These are phyloP conservation scores for Urocynchramus pylzowi DNA, from an alignment of 2,113 vertebrate genomes.

Conservation along the genomic window DNA sequence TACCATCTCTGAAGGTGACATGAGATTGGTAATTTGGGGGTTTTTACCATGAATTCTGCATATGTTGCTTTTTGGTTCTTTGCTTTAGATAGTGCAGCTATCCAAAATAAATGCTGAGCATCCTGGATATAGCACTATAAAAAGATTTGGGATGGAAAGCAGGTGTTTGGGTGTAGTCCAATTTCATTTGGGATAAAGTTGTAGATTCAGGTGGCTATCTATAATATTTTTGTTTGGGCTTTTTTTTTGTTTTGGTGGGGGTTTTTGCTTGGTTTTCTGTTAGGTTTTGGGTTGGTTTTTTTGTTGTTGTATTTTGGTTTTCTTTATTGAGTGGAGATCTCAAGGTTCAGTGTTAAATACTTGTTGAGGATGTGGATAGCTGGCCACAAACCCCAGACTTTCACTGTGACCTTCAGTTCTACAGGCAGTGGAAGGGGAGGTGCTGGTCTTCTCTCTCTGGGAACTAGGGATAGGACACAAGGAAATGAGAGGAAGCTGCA, in stretches of 20 bases:
- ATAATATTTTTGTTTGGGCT: not conserved
- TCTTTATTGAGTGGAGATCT: not conserved
- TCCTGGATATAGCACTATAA: not conserved
- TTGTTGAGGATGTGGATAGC: not conserved
- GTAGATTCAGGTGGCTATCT: not conserved
- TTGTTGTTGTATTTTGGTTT: too few relatives aligned
- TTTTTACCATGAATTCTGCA: not conserved
- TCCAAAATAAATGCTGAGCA: not conserved
- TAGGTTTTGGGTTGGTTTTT: not conserved
- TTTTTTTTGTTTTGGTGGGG: not conserved
- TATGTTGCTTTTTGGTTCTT: not conserved
- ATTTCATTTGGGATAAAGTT: not conserved
- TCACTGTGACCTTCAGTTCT: not conserved
- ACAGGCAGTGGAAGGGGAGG: rapidly evolving
- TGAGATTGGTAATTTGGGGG: rapidly evolving
- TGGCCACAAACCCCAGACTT: not conserved
- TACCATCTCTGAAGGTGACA: not conserved
- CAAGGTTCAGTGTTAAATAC: not conserved
- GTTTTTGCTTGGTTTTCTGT: not conserved
- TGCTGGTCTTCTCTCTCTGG: not conserved
- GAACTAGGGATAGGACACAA: rapidly evolving
- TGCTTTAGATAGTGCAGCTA: not conserved
- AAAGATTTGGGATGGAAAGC: not conserved
- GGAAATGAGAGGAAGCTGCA: not conserved
- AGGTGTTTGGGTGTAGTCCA: not conserved